A percentile compares a stretch with the other conserved stretches of the same genome.
phyloP scores from a whole-genome alignment of 1,140 invertebrate species.

The Cecropterus lyciades region DNA sequence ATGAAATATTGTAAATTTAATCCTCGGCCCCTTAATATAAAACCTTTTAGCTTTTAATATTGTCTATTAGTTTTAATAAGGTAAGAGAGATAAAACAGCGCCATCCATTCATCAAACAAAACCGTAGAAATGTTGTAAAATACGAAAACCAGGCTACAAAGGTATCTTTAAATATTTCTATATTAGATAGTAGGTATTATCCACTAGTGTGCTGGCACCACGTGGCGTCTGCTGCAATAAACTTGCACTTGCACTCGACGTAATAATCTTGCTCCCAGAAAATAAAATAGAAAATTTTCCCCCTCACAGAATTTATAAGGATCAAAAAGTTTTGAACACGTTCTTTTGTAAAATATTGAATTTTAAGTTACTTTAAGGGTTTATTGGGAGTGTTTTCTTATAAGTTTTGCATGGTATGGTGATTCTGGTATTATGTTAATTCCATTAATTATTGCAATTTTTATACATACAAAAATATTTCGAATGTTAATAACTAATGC shows the following conservation, averaged over 20 bases:
- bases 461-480: not conserved
- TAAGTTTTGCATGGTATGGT: too few species aligned
- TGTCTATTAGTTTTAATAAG: too few species aligned
- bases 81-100: too few species aligned
- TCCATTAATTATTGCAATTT: too few species aligned
- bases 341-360: not conserved
- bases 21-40: too few species aligned
- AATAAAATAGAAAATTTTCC: constrained; percentile 18
- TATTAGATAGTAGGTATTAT: constrained; percentile 27
- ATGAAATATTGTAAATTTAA: too few species aligned
- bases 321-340: not conserved
- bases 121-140: not conserved
- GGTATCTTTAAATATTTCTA: constrained; percentile 17
- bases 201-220: constrained; percentile 14
- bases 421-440: too few species aligned
- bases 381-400: too few species aligned
- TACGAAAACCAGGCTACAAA: not conserved
- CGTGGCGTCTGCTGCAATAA: constrained; percentile 21
- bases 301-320: not conserved
- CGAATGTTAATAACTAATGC: not conserved
- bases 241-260: constrained; percentile 19
- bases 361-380: too few species aligned
- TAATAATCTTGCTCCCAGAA: constrained; percentile 22
- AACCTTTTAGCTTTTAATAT: too few species aligned
- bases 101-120: too few species aligned